Base-by-base conservation (phyloP, 2,888 invertebrate species). In the Drosophila pseudotakahashii region DNA sequence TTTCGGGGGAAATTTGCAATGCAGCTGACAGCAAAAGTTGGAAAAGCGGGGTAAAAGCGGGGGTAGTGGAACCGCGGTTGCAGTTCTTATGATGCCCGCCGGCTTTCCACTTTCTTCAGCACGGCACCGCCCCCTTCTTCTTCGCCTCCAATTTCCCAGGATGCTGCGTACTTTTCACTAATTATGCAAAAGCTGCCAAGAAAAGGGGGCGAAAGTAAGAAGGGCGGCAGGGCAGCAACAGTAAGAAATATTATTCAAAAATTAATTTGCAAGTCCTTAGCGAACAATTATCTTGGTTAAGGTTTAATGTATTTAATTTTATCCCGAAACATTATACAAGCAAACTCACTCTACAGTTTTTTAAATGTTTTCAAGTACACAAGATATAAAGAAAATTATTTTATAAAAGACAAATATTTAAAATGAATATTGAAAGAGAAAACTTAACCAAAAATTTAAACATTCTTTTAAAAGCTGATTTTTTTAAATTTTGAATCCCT, bases 91-190 rank as follows among this genome's bases (percentile, higher is more conserved):
- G 41, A 39, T 53, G 39, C 26, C 52, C 52, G 7, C 11, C 39
- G 52, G 39, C 36, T 54, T 44, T 44, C 23, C 19, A 44, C 23
- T 23, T 44, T 44, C 13, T 44, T 44, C 42, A 13, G 6, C 23
- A 11, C 7, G 23, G 13, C 44, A 26, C 26, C 19, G 19, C 19
- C 19, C 23, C n/a, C 14, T n/a, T n/a, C 6, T 6, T 2, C 19
- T 6, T 19, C 26, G 19, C 42, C 26, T 1, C 30, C n/a, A 26
- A 30, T 36, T 39, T 11, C 16, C n/a, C 19, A 30, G 36, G n/a
- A 37, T 39, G 59, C 32, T 14, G 58, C 61, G 45, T 32, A 61
- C 14, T 62, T 62, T 62, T 59, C 61, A 47, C 61, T 47, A 62
- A 62, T 61, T 61, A 61, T 61, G 61, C 61, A 45, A 55, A 61